Conservation (phyloP, 2,797 vertebrate species). For the Anguilla anguilla region DNA sequence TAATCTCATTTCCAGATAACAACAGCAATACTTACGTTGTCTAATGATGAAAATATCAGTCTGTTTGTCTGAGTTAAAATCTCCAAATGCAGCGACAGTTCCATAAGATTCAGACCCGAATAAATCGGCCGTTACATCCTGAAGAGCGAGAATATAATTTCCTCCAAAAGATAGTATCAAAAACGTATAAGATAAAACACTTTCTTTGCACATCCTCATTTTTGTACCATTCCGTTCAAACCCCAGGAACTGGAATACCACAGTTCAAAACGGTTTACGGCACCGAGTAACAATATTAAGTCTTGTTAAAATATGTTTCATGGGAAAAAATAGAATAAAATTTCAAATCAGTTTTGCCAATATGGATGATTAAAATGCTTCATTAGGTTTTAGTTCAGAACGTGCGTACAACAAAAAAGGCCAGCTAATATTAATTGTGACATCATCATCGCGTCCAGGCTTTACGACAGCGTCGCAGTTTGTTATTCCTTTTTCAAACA, state of each 20-base stretch:
- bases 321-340: not conserved
- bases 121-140: conserved; percentile 87
- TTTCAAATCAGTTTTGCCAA: not conserved
- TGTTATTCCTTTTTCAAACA: conserved; percentile 57
- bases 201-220: conserved; percentile 58
- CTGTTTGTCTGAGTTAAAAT: conserved; percentile 97
- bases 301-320: rapidly evolving
- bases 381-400: not conserved
- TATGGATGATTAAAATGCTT: not conserved
- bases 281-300: conserved; percentile 43
- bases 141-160: conserved; percentile 65
- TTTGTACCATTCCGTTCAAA: conserved; percentile 19
- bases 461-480: conserved; percentile 73
- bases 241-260: conserved; percentile 55
- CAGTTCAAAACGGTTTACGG: conserved; percentile 56
- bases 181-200: conserved; percentile 43
- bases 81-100: conserved; percentile 90
- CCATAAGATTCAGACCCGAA: conserved; percentile 82
- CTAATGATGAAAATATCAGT: conserved; percentile 94
- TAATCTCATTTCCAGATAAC: not conserved
- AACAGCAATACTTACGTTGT: conserved; percentile 70
- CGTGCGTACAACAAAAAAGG: not conserved
- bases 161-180: conserved; percentile 34
- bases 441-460: conserved; percentile 16
- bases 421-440: not conserved